Evolutionary conservation across 2,113 vertebrate genomes (phyloP).

Genomic region (Crocuta crocuta): DNA sequence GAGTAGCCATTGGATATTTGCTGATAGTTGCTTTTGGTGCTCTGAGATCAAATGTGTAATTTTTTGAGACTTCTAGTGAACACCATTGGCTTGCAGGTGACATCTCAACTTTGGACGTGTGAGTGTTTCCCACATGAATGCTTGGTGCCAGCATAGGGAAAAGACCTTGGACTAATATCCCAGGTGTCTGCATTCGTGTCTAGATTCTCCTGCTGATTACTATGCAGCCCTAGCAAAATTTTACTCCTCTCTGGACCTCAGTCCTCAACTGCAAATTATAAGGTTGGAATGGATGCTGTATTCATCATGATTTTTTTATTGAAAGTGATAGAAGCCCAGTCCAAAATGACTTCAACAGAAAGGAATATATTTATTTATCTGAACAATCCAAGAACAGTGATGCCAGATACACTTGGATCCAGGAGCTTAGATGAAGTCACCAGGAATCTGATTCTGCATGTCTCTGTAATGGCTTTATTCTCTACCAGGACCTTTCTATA

Average conservation of each 20-base stretch:
- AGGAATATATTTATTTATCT: not conserved
- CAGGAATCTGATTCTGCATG: not conserved
- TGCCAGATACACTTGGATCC: not conserved
- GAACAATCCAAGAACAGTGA: not conserved
- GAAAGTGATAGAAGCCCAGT: not conserved
- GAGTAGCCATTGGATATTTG: not conserved
- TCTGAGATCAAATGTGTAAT: not conserved
- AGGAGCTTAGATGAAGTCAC: not conserved
- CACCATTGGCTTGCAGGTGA: not conserved
- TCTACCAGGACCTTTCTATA: not conserved
- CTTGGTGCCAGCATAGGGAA: not conserved
- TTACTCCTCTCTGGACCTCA: not conserved
- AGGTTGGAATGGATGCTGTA: not conserved
- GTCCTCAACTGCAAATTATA: not conserved
- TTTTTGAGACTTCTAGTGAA: constrained; percentile 3
- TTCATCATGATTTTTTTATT: not conserved
- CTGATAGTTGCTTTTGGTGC: not conserved
- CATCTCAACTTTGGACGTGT: not conserved
- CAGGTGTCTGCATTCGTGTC: not conserved
- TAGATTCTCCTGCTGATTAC: not conserved
- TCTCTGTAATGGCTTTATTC: not conserved
- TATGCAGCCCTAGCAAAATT: not conserved
- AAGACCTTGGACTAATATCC: not conserved
- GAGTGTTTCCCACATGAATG: constrained; percentile 13
- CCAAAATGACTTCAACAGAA: not conserved